A percentile compares a stretch with the other conserved stretches of the same genome.
These are phyloP conservation scores for Bombus affinis DNA, from an alignment of 1,140 invertebrate genomes.

Conservation along the genomic window DNA sequence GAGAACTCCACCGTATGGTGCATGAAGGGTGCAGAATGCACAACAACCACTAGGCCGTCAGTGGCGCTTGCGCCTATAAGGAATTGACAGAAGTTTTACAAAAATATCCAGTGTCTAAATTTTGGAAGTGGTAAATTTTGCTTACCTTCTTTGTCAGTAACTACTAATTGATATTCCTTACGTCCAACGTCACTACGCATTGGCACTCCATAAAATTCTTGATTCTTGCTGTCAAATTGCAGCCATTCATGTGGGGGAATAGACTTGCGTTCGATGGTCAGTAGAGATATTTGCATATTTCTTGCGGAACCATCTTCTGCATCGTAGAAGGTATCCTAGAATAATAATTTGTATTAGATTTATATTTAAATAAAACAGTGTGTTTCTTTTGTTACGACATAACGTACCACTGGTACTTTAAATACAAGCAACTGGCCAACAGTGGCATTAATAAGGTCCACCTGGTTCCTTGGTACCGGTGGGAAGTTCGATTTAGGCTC, in stretches of 20 bases:
- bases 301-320: slow-evolving; percentile 90
- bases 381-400: background rate
- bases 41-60: slow-evolving; percentile 91
- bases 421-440: slow-evolving; percentile 90
- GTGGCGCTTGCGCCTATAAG: slow-evolving; percentile 84
- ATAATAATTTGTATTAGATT: slow-evolving; percentile 16
- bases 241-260: slow-evolving; percentile 91
- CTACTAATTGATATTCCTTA: slow-evolving; percentile 90
- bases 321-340: slow-evolving; percentile 94
- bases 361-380: no score
- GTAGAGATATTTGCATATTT: slow-evolving; percentile 88
- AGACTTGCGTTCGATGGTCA: slow-evolving; percentile 87
- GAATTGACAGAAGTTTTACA: background rate
- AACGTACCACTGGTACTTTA: slow-evolving; percentile 88
- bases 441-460: slow-evolving; percentile 91
- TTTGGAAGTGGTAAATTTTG: no score
- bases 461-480: slow-evolving; percentile 91
- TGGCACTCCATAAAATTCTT: slow-evolving; percentile 95
- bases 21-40: slow-evolving; percentile 84
- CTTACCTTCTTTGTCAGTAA: slow-evolving; percentile 76
- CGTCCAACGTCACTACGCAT: slow-evolving; percentile 86
- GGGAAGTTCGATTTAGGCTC: slow-evolving; percentile 86
- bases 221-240: slow-evolving; percentile 93
- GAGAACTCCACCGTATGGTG: slow-evolving; percentile 88
- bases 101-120: no score